A percentile compares a stretch with the other conserved stretches of the same genome.
Evolutionary conservation across 2,888 invertebrate genomes (phyloP).

Genomic region (Clostera curtula): DNA sequence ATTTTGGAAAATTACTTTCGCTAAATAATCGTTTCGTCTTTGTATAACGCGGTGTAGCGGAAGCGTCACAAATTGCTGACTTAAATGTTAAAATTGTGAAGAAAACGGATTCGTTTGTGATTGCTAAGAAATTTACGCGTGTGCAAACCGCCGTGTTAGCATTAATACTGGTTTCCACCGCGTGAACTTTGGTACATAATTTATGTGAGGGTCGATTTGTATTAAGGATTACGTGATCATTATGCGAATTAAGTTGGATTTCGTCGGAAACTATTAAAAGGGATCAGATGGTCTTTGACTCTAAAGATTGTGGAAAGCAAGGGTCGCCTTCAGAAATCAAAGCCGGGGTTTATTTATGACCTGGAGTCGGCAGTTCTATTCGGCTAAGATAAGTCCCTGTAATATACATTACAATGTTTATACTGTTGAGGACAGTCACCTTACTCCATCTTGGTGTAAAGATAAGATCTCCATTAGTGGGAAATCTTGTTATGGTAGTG

Average conservation of each 20-base stretch:
- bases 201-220: constrained; percentile 41
- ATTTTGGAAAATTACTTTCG: constrained; percentile 63
- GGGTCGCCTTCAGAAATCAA: constrained; percentile 69
- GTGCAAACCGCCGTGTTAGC: constrained; percentile 23
- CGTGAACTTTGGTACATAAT: constrained; percentile 32
- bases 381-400: constrained; percentile 57
- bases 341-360: constrained; percentile 66
- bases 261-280: constrained; percentile 61
- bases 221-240: constrained; percentile 51
- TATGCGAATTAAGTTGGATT: constrained; percentile 60
- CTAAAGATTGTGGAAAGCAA: constrained; percentile 45
- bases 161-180: constrained; percentile 18
- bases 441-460: constrained; percentile 52
- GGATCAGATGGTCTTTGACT: constrained; percentile 50
- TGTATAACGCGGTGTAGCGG: constrained; percentile 44
- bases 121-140: constrained; percentile 44
- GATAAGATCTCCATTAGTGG: constrained; percentile 70
- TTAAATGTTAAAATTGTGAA: constrained; percentile 64
- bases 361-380: constrained; percentile 51
- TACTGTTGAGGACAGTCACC: constrained; percentile 56
- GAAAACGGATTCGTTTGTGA: constrained; percentile 57
- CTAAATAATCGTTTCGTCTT: constrained; percentile 54
- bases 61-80: constrained; percentile 61
- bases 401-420: constrained; percentile 61
- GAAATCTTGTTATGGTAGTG: constrained; percentile 63